phyloP scores from a whole-genome alignment of 2,113 vertebrate genomes.

The Diadophis punctatus region DNA sequence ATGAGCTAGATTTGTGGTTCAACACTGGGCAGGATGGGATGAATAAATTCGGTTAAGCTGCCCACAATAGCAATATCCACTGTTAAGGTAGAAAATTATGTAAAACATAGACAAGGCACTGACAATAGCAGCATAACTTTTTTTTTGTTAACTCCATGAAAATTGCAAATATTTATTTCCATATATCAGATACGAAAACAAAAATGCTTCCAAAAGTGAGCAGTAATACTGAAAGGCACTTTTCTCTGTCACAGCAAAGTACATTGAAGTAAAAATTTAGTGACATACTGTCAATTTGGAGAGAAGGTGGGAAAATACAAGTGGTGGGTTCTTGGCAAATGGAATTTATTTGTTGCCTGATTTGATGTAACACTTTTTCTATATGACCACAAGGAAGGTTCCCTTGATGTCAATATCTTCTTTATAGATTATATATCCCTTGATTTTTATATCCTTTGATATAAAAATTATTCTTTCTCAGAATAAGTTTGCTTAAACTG shows the following conservation, averaged over 20 bases:
- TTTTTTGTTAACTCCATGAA: slow-evolving; percentile 5
- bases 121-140: slow-evolving; percentile 2
- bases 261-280: neutral
- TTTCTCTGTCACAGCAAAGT: neutral
- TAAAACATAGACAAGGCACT: slow-evolving; percentile 25
- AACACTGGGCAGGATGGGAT: slow-evolving; percentile 1
- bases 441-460: no score
- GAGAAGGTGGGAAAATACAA: neutral
- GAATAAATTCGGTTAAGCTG: neutral
- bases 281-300: neutral
- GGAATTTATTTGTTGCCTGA: neutral
- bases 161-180: slow-evolving; percentile 6
- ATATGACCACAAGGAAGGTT: rapidly evolving
- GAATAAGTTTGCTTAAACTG: neutral
- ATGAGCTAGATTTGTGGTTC: neutral
- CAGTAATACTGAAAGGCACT: slow-evolving; percentile 7
- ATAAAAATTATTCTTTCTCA: neutral
- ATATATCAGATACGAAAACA: neutral
- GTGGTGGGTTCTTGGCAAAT: neutral
- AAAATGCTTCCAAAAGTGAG: neutral
- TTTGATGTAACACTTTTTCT: neutral
- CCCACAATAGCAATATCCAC: neutral
- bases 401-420: neutral
- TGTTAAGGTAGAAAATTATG: slow-evolving; percentile 18
- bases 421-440: neutral